These are phyloP conservation scores for Apodemus sylvaticus DNA, from an alignment of 2,113 vertebrate genomes.

Conservation along the genomic window DNA sequence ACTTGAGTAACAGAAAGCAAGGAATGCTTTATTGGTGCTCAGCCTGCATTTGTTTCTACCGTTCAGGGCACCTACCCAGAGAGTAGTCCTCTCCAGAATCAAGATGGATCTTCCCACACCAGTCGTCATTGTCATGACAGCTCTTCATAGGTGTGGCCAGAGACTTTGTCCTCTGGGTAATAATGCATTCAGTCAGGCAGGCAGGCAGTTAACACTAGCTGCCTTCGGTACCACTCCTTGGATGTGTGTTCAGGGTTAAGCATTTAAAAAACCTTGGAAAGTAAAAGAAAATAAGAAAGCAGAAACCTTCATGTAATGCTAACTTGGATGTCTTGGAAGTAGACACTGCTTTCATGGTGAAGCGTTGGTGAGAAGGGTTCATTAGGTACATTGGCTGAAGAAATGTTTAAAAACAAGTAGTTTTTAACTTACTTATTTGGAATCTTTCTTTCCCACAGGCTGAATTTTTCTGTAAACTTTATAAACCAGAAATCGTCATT, in stretches of 20 bases:
- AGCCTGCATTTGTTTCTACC: background rate
- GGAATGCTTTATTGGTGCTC: background rate
- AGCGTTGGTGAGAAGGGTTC: background rate
- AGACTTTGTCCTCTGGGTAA: background rate
- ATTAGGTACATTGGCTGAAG: background rate
- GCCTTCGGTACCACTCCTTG: background rate
- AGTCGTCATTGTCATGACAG: too few relatives aligned
- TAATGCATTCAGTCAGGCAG: background rate
- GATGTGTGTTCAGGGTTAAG: background rate
- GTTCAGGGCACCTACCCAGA: background rate
- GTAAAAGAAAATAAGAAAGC: background rate
- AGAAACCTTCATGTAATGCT: background rate
- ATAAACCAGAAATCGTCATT: constrained; percentile 92
- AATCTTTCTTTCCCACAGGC: constrained; percentile 85
- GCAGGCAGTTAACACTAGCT: background rate
- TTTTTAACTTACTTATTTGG: constrained; percentile 11
- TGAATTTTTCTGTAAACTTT: constrained; percentile 94
- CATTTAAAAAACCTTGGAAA: background rate
- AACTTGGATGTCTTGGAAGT: background rate
- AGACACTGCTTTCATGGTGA: background rate
- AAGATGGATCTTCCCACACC: background rate
- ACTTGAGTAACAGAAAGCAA: background rate
- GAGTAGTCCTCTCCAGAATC: background rate
- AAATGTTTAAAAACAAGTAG: background rate
- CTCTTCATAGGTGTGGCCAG: background rate